Conservation (phyloP, 2,797 vertebrate genomes). For the Rhinophrynus dorsalis region DNA sequence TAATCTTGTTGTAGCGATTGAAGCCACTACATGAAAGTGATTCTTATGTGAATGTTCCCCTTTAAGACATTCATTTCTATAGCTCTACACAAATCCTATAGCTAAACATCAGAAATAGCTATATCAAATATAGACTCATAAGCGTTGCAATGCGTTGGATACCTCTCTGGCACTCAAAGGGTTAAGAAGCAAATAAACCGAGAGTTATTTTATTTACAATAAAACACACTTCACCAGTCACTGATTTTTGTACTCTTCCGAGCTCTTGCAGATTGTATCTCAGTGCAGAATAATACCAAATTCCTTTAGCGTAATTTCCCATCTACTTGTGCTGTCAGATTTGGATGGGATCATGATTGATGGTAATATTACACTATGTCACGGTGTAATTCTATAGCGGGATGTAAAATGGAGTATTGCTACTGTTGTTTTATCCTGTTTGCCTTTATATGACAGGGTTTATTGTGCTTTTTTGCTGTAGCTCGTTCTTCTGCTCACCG, state of each 20-base stretch:
- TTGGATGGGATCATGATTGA: slow-evolving; percentile 77
- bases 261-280: slow-evolving; percentile 14
- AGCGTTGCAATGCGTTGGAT: too few species aligned
- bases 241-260: slow-evolving; percentile 8
- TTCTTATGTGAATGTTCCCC: too few species aligned
- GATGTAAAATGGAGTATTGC: slow-evolving; percentile 88
- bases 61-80: too few species aligned
- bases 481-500: slow-evolving; percentile 83
- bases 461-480: slow-evolving; percentile 91
- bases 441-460: slow-evolving; percentile 92
- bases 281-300: slow-evolving; percentile 20
- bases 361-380: slow-evolving; percentile 78
- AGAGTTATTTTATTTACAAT: slow-evolving; percentile 13
- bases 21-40: too few species aligned
- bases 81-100: too few species aligned
- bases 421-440: slow-evolving; percentile 92
- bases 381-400: slow-evolving; percentile 80
- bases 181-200: too few species aligned
- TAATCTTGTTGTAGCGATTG: too few species aligned
- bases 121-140: too few species aligned
- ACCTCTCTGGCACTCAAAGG: too few species aligned
- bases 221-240: slow-evolving; percentile 13
- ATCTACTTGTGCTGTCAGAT: slow-evolving; percentile 67
- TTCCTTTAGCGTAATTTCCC: slow-evolving; percentile 44
- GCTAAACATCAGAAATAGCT: too few species aligned